Evolutionary conservation across 2,113 vertebrate species (phyloP).

Genomic region (Chloropsis cyanopogon): DNA sequence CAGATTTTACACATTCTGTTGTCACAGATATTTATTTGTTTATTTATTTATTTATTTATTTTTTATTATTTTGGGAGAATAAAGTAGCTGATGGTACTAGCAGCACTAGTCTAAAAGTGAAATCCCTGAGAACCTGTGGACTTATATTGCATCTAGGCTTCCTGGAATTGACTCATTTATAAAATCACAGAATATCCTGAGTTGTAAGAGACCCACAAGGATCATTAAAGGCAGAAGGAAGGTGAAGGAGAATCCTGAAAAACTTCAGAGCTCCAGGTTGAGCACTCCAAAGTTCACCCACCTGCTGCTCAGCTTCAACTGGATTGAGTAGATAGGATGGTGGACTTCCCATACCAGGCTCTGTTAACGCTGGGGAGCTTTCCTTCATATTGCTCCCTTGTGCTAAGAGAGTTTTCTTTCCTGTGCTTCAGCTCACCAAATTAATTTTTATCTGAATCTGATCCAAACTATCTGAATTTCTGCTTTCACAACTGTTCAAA

Average conservation of each 20-base stretch:
- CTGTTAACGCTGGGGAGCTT: not conserved
- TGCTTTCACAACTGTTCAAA: not conserved
- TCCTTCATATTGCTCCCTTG: not conserved
- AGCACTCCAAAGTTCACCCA: not conserved
- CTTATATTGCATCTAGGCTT: not conserved
- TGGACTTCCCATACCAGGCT: not conserved
- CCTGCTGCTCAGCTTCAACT: not conserved
- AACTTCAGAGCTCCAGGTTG: not conserved
- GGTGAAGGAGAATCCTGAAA: not conserved
- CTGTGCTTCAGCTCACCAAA: not conserved
- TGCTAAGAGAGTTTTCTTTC: not conserved
- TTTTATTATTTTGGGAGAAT: not conserved
- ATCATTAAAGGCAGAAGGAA: not conserved
- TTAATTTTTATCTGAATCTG: conserved; percentile 1
- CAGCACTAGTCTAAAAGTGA: not conserved
- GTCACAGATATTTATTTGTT: not conserved
- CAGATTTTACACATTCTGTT: not conserved
- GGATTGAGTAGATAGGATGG: not conserved
- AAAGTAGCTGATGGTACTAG: not conserved
- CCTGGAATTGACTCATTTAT: not conserved
- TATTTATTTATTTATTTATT: no score
- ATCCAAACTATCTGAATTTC: not conserved
- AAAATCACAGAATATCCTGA: not conserved
- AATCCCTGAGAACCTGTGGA: not conserved
- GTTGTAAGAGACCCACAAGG: not conserved